Conservation (phyloP, 2,113 vertebrate species). For the Eptesicus fuscus region DNA sequence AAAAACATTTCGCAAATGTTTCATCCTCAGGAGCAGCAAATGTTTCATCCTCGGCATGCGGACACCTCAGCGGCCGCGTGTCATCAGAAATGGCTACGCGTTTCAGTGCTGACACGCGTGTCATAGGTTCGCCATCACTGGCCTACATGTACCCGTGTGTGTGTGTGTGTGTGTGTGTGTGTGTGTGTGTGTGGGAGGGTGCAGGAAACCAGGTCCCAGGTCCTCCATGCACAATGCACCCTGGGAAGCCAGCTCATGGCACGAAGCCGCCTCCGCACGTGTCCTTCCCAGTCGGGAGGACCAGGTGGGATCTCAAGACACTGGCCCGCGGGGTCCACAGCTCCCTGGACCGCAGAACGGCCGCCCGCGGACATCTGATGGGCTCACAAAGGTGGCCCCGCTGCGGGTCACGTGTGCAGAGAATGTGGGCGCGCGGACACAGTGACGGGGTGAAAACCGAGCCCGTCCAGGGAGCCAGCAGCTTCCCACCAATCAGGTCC, state of each 20-base stretch:
- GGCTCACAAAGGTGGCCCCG: neutral
- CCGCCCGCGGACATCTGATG: fast-evolving
- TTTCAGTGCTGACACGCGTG: no score
- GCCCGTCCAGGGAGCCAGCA: neutral
- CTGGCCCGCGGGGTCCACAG: neutral
- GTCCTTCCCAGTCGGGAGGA: neutral
- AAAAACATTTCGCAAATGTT: no score
- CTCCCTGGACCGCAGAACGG: neutral
- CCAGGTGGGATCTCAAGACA: no score
- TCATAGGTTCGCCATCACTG: no score
- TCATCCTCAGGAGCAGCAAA: no score
- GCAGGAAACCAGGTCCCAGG: neutral
- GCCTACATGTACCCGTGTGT: no score
- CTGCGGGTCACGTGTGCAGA: neutral
- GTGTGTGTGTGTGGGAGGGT: no score
- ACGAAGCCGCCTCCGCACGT: neutral
- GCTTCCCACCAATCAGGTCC: neutral
- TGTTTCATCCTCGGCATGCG: no score
- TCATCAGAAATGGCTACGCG: no score
- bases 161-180: neutral
- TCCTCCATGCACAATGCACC: fast-evolving
- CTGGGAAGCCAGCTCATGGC: fast-evolving
- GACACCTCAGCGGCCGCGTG: no score
- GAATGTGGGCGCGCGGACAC: neutral
- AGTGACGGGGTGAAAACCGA: fast-evolving